phyloP scores from a whole-genome alignment of 2,113 vertebrate genomes.

The Chascanopsetta lugubris region DNA sequence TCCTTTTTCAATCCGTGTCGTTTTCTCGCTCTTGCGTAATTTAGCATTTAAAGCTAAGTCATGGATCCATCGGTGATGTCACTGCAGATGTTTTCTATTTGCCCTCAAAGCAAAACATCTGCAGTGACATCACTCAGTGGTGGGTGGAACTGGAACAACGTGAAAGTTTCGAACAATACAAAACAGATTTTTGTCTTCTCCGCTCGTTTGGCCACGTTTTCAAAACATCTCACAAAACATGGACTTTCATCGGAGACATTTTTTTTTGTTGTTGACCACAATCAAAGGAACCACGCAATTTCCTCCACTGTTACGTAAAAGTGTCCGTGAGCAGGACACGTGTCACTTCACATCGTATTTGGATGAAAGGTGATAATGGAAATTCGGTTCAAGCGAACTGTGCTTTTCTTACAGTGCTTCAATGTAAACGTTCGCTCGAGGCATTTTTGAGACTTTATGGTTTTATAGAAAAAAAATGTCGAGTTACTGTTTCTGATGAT shows the following conservation, averaged over 20 bases:
- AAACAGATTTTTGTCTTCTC: slow-evolving; percentile 1
- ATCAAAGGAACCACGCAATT: no score
- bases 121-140: slow-evolving; percentile 13
- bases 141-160: not conserved
- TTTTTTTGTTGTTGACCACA: no score
- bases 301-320: no score
- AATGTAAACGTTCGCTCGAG: no score
- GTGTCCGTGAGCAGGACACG: no score
- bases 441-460: no score
- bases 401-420: no score
- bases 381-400: no score
- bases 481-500: no score
- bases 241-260: not conserved
- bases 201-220: not conserved
- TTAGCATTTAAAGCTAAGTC: not conserved
- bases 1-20: not conserved
- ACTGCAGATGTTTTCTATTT: slow-evolving; percentile 22
- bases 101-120: slow-evolving; percentile 20
- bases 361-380: no score
- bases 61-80: not conserved
- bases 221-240: not conserved
- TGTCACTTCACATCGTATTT: no score
- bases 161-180: not conserved
- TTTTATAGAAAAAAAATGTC: no score
- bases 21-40: not conserved